These are phyloP conservation scores for Seriola quinqueradiata DNA, from an alignment of 2,113 vertebrate genomes.

Conservation along the genomic window DNA sequence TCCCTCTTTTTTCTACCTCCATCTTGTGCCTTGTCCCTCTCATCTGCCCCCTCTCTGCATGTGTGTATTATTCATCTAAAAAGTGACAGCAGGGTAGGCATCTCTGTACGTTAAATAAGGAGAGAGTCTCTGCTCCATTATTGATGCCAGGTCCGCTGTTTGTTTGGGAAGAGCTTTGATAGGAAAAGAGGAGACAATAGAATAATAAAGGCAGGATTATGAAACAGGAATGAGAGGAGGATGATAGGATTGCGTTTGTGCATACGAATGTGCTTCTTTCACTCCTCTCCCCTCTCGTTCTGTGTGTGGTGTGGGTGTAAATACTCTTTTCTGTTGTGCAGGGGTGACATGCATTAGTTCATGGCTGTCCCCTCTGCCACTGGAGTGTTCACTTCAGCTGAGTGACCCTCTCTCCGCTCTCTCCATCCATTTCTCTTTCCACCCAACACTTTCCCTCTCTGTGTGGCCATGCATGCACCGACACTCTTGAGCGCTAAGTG, in stretches of 20 bases:
- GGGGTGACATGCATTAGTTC: slow-evolving; percentile 77
- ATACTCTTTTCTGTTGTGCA: slow-evolving; percentile 56
- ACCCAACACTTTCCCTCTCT: slow-evolving; percentile 60
- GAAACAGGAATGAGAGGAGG: slow-evolving; percentile 19
- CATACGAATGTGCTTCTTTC: slow-evolving; percentile 57
- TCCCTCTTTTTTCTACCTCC: slow-evolving; percentile 36
- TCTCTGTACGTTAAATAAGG: slow-evolving; percentile 76
- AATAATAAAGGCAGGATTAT: slow-evolving; percentile 39
- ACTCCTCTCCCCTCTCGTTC: slow-evolving; percentile 29
- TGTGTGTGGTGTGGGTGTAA: slow-evolving; percentile 63
- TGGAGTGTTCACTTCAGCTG: slow-evolving; percentile 75
- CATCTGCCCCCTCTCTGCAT: slow-evolving; percentile 40
- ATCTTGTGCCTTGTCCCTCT: slow-evolving; percentile 56
- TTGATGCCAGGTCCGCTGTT: slow-evolving; percentile 79
- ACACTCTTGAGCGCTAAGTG: slow-evolving; percentile 71
- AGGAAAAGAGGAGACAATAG: slow-evolving; percentile 43
- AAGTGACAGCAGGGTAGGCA: slow-evolving; percentile 78
- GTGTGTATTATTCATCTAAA: slow-evolving; percentile 86
- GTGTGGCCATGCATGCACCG: slow-evolving; percentile 64
- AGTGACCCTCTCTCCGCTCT: slow-evolving; percentile 68
- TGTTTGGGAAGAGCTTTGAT: slow-evolving; percentile 72
- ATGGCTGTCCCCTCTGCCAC: slow-evolving; percentile 57
- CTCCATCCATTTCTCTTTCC: slow-evolving; percentile 55
- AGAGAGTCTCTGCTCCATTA: slow-evolving; percentile 78
- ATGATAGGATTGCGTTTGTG: slow-evolving; percentile 45